These are phyloP conservation scores for Bradypodion ventrale DNA, from an alignment of 2,797 vertebrate genomes.

Conservation along the genomic window DNA sequence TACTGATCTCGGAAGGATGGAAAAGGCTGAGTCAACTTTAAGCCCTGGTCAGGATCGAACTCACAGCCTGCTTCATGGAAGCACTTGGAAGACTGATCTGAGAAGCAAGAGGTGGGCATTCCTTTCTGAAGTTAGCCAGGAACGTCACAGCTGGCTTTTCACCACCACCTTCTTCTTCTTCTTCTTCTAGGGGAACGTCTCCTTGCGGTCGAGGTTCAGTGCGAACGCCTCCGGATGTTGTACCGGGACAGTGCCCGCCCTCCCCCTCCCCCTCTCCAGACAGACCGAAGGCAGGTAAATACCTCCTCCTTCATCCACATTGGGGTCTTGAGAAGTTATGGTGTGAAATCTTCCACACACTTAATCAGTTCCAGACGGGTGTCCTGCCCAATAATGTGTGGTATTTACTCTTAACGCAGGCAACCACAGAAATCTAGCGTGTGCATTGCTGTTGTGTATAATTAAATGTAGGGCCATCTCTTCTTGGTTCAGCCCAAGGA, in stretches of 20 bases:
- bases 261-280: constrained; percentile 92
- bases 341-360: fast-evolving
- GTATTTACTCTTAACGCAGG: not conserved
- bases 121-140: no score
- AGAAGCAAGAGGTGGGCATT: no score
- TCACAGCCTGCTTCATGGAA: no score
- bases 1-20: no score
- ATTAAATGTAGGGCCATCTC: constrained; percentile 41
- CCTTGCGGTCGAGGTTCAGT: constrained; percentile 93
- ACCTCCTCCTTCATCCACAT: not conserved
- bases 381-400: not conserved
- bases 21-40: no score
- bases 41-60: no score
- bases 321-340: not conserved
- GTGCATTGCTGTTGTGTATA: not conserved
- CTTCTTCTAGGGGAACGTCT: constrained; percentile 88
- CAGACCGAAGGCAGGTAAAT: constrained; percentile 92
- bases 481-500: constrained; percentile 86
- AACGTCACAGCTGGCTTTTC: fast-evolving
- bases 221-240: constrained; percentile 93
- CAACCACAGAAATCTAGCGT: not conserved
- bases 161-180: not conserved
- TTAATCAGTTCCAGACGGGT: no score
- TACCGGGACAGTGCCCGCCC: constrained; percentile 97
- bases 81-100: not conserved